Percentiles rank a stretch among this genome's conserved stretches.
Evolutionary conservation across 2,888 invertebrate genomes (phyloP).

Genomic region (Itoplectis maculator): DNA sequence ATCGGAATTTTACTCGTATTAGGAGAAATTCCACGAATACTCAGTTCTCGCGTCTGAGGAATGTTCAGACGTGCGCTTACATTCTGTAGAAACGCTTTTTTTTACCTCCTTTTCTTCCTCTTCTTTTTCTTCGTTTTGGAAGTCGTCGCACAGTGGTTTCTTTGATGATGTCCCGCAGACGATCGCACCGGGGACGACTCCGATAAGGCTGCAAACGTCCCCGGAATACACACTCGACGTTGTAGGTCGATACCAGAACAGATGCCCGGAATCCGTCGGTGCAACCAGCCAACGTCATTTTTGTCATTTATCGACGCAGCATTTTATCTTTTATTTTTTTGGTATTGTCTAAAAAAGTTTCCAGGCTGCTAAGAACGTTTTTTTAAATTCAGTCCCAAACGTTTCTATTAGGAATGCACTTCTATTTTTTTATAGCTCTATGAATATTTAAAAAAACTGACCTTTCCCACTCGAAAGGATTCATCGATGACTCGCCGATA

Average conservation of each 20-base stretch:
- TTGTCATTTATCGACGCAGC: too few species aligned
- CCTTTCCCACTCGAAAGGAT: neutral
- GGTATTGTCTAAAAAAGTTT: too few species aligned
- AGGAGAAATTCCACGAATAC: conserved; percentile 54
- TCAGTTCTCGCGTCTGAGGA: conserved; percentile 20
- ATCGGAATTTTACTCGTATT: conserved; percentile 56
- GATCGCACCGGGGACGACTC: neutral
- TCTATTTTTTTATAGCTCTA: neutral
- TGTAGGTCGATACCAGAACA: neutral
- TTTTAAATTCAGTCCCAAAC: too few species aligned
- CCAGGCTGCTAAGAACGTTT: too few species aligned
- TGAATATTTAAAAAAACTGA: neutral
- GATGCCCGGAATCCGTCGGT: neutral
- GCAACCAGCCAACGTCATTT: neutral
- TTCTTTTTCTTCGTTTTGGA: too few species aligned
- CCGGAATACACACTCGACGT: neutral
- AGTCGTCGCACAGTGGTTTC: conserved; percentile 52
- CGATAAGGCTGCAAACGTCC: conserved; percentile 41
- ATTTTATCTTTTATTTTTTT: too few species aligned
- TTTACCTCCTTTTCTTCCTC: conserved; percentile 10
- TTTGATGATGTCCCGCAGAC: conserved; percentile 44
- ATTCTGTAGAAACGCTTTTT: neutral
- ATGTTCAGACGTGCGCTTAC: neutral
- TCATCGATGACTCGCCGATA: neutral
- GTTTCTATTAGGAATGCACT: neutral